Evolutionary conservation across 2,888 invertebrate species (phyloP), one percentile per base, ranked within the genome.

Genomic region (Ecliptopera silaceata): DNA sequence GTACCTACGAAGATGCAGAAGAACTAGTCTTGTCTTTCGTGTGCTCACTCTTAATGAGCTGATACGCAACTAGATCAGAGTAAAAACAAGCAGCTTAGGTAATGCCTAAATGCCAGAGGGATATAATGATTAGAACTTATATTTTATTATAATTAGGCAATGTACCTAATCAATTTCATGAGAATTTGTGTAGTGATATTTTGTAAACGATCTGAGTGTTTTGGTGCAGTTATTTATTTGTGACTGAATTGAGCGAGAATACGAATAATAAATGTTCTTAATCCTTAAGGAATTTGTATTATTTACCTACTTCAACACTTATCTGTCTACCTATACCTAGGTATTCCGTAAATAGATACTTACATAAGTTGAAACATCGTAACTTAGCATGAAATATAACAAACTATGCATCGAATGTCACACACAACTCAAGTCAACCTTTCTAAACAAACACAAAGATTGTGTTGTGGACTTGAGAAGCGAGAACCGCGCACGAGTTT

Each of bases 191-290:
- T 65, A 70, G 66, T 56, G 63, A 69, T 71, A 68, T 74, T 48
- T 72, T 59, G 66, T 69, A 68, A 76, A 77, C 74, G 80, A 81
- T 81, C 81, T 81, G 81, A 81, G 68, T 77, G 77, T 70, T 70
- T 60, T 67, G 61, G 60, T 67, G 72, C 65, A 67, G 71, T 70
- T 71, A 82, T 79, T 80, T 82, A 79, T 80, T 78, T 75, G 66
- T 61, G 70, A 70, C 66, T 64, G 69, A 69, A 65, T 63, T 61
- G 62, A 68, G 61, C 64, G 61, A 69, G 69, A 69, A 63, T 56
- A 60, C 36, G 48, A 45, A 59, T 56, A 55, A 50, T 52, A 57
- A 52, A 44, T 38, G 13, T 49, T 17, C 22, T 49, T 13, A 44
- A 48, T 18, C 36, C 26, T 0, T 2, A 32, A 17, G 4, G 18